phyloP scores from a whole-genome alignment of 64 coral and sea anemone genomes.

The Stylophora pistillata region DNA sequence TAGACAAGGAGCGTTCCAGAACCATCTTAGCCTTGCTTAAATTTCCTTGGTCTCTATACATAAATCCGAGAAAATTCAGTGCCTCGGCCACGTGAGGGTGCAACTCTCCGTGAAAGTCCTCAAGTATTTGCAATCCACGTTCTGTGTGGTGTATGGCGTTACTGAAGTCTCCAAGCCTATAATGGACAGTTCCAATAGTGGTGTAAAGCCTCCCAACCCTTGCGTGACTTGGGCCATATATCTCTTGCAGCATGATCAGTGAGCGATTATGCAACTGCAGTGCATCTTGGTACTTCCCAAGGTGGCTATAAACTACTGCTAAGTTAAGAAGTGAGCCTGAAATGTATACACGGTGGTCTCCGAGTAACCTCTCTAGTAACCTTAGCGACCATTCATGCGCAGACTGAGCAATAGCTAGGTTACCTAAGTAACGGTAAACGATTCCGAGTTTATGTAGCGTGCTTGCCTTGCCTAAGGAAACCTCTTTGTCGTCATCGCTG shows the following conservation, averaged over 20 bases:
- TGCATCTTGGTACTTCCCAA: conserved; percentile 40
- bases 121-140: conserved; percentile 66
- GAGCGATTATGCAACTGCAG: conserved; percentile 72
- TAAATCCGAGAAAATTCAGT: conserved; percentile 80
- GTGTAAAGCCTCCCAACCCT: conserved; percentile 65
- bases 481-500: background rate
- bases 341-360: conserved; percentile 24
- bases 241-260: conserved; percentile 30
- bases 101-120: conserved; percentile 54
- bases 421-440: conserved; percentile 74
- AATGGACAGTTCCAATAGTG: conserved; percentile 68
- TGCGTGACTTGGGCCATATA: conserved; percentile 61
- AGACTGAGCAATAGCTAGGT: conserved; percentile 44
- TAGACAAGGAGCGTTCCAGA: conserved; percentile 57
- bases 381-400: conserved; percentile 49
- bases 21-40: conserved; percentile 54
- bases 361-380: conserved; percentile 43
- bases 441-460: conserved; percentile 82
- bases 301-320: conserved; percentile 80
- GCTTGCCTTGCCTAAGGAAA: conserved; percentile 48
- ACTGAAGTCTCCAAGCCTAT: conserved; percentile 59
- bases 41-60: conserved; percentile 76
- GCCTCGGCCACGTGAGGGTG: conserved; percentile 87
- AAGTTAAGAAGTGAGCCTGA: conserved; percentile 73
- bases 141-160: conserved; percentile 56